Evolutionary conservation across 2,888 invertebrate genomes (phyloP).

Genomic region (Drosophila tripunctata): DNA sequence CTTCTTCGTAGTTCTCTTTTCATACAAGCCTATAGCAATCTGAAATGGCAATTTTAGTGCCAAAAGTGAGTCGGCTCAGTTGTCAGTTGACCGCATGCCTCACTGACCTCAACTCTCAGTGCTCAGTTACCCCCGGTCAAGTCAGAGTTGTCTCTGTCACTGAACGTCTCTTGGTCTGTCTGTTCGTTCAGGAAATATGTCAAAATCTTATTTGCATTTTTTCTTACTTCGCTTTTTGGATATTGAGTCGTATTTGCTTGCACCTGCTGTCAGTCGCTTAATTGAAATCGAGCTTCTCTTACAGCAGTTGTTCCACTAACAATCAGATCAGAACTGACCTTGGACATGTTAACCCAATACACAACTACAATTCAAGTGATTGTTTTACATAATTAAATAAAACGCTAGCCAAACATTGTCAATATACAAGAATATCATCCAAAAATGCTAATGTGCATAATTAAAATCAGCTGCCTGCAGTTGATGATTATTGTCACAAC

Average conservation of each 20-base stretch:
- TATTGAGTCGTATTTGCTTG: conserved; percentile 29
- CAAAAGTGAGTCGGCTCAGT: conserved; percentile 29
- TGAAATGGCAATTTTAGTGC: conserved; percentile 22
- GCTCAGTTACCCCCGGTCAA: conserved; percentile 13
- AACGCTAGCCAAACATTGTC: background rate
- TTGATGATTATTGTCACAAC: background rate
- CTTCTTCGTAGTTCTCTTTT: background rate
- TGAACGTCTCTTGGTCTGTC: conserved; percentile 30
- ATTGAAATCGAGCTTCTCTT: conserved; percentile 57
- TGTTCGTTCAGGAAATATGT: conserved; percentile 56
- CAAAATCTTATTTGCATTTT: conserved; percentile 67
- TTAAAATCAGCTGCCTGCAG: conserved; percentile 27
- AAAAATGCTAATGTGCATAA: conserved; percentile 26
- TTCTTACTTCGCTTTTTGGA: conserved; percentile 29
- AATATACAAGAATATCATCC: too few relatives aligned
- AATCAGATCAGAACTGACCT: conserved; percentile 10
- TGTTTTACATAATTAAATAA: background rate
- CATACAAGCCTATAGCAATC: conserved; percentile 23
- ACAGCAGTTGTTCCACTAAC: conserved; percentile 4
- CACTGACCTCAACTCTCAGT: conserved; percentile 36
- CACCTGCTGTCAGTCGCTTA: conserved; percentile 40
- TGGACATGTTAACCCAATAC: conserved; percentile 11
- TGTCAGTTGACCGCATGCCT: conserved; percentile 45
- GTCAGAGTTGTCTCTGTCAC: conserved; percentile 1
- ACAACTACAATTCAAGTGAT: conserved; percentile 1